These are phyloP conservation scores for Hydrozoanthus gracilis DNA, from an alignment of 92 coral and sea anemone genomes.

Conservation along the genomic window DNA sequence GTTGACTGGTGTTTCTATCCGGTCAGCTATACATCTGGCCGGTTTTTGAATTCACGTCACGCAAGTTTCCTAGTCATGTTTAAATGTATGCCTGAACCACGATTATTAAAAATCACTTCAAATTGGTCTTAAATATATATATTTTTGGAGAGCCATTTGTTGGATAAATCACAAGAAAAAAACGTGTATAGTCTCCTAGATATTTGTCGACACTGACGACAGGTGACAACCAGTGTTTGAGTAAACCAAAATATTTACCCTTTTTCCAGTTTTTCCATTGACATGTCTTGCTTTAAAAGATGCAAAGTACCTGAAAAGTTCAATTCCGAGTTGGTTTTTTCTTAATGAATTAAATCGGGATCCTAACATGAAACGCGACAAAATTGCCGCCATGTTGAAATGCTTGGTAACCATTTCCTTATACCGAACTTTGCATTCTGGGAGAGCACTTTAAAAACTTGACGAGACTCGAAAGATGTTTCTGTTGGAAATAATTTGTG, in stretches of 20 bases:
- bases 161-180: too few relatives aligned
- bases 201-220: not conserved
- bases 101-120: too few relatives aligned
- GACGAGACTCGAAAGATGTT: not conserved
- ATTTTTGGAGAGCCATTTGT: too few relatives aligned
- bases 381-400: constrained; percentile 67
- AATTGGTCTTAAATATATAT: too few relatives aligned
- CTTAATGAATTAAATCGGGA: constrained; percentile 1
- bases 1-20: too few relatives aligned
- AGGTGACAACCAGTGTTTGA: not conserved
- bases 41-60: too few relatives aligned
- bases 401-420: constrained; percentile 18
- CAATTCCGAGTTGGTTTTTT: constrained; percentile 7
- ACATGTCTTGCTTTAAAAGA: not conserved
- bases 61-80: too few relatives aligned
- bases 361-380: constrained; percentile 18
- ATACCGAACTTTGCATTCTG: constrained; percentile 20
- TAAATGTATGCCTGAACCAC: too few relatives aligned
- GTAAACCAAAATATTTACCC: constrained; percentile 1
- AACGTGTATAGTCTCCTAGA: too few relatives aligned
- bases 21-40: too few relatives aligned
- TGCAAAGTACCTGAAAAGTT: not conserved
- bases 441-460: not conserved
- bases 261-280: not conserved
- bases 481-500: constrained; percentile 13